Evolutionary conservation across 1,140 invertebrate species (phyloP).

Genomic region (Forficula auricularia): DNA sequence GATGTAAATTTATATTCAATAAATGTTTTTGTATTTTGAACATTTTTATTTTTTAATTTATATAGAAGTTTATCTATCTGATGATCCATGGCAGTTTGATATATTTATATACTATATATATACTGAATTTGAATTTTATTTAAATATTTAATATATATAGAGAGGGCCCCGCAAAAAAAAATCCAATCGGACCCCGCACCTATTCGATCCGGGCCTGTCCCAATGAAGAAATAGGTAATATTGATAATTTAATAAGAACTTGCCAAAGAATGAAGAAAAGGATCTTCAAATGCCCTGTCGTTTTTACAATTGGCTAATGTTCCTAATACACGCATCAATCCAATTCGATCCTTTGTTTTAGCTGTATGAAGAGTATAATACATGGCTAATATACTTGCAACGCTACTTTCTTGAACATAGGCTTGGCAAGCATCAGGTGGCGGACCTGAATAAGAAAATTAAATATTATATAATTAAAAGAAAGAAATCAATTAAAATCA

Average conservation of each 20-base stretch:
- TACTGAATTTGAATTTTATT: too few relatives aligned
- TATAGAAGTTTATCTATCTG: too few relatives aligned
- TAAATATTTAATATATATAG: too few relatives aligned
- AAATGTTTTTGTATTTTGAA: too few relatives aligned
- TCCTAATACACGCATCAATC: conserved; percentile 69
- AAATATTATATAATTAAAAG: conserved; percentile 1
- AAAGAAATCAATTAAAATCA: conserved; percentile 1
- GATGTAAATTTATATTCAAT: too few relatives aligned
- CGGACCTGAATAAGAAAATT: conserved; percentile 36
- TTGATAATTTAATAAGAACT: conserved; percentile 12
- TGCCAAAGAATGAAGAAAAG: conserved; percentile 79
- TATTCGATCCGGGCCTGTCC: too few relatives aligned
- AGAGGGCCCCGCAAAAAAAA: too few relatives aligned
- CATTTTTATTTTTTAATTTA: too few relatives aligned
- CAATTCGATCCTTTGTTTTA: conserved; percentile 62
- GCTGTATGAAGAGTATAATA: conserved; percentile 84
- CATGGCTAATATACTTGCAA: conserved; percentile 84
- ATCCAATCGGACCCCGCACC: too few relatives aligned
- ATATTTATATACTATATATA: too few relatives aligned
- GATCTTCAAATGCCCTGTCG: conserved; percentile 84
- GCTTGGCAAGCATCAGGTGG: conserved; percentile 82
- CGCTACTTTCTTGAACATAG: conserved; percentile 73
- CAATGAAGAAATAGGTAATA: conserved; percentile 11
- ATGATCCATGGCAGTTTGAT: too few relatives aligned
- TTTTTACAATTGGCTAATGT: conserved; percentile 78